A percentile compares a stretch with the other conserved stretches of the same genome.
Evolutionary conservation across 2,888 invertebrate genomes (phyloP).

Genomic region (Cheilosia vulpina): DNA sequence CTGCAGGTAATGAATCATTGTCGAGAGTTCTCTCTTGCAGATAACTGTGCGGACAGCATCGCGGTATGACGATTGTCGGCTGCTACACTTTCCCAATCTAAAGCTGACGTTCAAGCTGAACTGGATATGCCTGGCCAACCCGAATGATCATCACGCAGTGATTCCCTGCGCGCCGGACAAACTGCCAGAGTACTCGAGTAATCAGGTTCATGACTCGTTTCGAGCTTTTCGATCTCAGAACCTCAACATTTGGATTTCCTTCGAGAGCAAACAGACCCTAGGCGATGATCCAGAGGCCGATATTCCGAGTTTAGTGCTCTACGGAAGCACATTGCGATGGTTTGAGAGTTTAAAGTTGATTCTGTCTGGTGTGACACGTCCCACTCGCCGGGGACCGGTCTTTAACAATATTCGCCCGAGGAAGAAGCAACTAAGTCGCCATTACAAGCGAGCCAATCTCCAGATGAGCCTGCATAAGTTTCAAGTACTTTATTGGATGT

Average conservation of each 20-base stretch:
- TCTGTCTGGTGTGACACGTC: slow-evolving; percentile 95
- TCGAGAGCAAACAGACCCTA: slow-evolving; percentile 89
- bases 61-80: slow-evolving; percentile 98
- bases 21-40: slow-evolving; percentile 68
- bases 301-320: slow-evolving; percentile 91
- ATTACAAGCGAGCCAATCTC: slow-evolving; percentile 94
- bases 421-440: slow-evolving; percentile 96
- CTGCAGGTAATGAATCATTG: not conserved
- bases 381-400: slow-evolving; percentile 94
- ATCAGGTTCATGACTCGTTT: slow-evolving; percentile 97
- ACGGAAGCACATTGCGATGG: slow-evolving; percentile 97
- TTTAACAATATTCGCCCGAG: slow-evolving; percentile 93
- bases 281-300: slow-evolving; percentile 84
- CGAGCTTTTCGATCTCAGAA: slow-evolving; percentile 96
- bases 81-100: slow-evolving; percentile 95
- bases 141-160: slow-evolving; percentile 97
- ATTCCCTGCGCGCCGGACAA: slow-evolving; percentile 98
- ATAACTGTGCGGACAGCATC: slow-evolving; percentile 96
- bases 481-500: slow-evolving; percentile 96
- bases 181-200: slow-evolving; percentile 97
- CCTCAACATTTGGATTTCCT: slow-evolving; percentile 89
- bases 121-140: slow-evolving; percentile 96
- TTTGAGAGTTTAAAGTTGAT: slow-evolving; percentile 97
- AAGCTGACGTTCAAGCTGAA: slow-evolving; percentile 92
- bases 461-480: slow-evolving; percentile 94